phyloP scores from a whole-genome alignment of 2,797 vertebrate genomes.

The Craterocephalus amniculus region DNA sequence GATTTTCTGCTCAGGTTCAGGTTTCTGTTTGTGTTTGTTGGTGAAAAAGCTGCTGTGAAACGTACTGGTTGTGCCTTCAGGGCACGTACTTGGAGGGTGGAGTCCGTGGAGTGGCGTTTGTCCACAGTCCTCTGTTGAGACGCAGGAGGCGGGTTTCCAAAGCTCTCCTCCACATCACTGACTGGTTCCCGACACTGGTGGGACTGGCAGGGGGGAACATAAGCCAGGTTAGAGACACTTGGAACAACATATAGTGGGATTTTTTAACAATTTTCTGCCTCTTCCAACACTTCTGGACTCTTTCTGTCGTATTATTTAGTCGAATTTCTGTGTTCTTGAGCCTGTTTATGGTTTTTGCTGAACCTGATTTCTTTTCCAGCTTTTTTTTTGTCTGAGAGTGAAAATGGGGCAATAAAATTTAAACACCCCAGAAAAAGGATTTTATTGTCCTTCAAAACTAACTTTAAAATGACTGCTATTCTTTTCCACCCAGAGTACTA shows the following conservation, averaged over 20 bases:
- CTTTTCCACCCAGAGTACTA: no score
- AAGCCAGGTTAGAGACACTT: constrained; percentile 61
- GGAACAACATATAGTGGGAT: background rate
- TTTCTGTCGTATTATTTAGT: background rate
- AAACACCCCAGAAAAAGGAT: background rate
- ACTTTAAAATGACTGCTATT: background rate
- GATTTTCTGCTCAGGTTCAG: no score
- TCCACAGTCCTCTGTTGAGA: constrained; percentile 93
- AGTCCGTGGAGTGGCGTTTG: constrained; percentile 92
- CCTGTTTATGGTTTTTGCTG: background rate
- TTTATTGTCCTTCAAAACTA: background rate
- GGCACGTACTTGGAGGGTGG: constrained; percentile 98
- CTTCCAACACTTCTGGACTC: background rate
- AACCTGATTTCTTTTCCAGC: background rate
- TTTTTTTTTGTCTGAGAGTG: background rate
- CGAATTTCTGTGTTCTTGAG: background rate
- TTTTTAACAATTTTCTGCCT: background rate
- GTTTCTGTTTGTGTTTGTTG: background rate
- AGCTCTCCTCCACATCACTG: constrained; percentile 92
- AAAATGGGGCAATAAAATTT: background rate
- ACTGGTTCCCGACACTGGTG: constrained; percentile 97
- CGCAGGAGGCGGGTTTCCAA: constrained; percentile 87
- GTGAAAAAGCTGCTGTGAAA: background rate
- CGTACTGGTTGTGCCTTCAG: constrained; percentile 40
- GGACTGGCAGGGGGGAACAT: constrained; percentile 89